Percentiles rank a stretch among this genome's conserved stretches.
Evolutionary conservation across 2,888 invertebrate species (phyloP).

Genomic region (Apomyelois bistriatella): DNA sequence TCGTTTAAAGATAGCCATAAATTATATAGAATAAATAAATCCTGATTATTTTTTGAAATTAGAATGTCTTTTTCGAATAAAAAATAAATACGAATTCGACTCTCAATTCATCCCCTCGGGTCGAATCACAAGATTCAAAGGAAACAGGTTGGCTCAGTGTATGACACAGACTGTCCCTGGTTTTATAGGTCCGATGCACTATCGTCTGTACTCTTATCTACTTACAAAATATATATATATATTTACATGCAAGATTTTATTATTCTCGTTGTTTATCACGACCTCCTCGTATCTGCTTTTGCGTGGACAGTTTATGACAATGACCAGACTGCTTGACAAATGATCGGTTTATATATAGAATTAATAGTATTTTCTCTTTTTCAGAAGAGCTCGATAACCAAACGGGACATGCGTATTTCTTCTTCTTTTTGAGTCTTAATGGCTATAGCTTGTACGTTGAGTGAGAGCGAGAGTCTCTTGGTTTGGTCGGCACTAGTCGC

Average conservation of each 20-base stretch:
- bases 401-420: too few relatives aligned
- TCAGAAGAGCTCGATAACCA: neutral
- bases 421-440: too few relatives aligned
- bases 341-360: neutral
- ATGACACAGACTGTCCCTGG: neutral
- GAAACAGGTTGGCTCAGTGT: neutral
- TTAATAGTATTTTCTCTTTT: neutral
- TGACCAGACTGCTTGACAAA: conserved; percentile 3
- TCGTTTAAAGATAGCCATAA: too few relatives aligned
- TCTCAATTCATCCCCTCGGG: too few relatives aligned
- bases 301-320: neutral
- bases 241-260: conserved; percentile 9
- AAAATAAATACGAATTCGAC: too few relatives aligned
- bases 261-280: neutral
- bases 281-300: neutral
- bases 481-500: too few relatives aligned
- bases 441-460: too few relatives aligned
- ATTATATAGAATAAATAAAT: too few relatives aligned
- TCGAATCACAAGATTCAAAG: conserved; percentile 13
- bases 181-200: conserved; percentile 23
- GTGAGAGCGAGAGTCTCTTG: too few relatives aligned
- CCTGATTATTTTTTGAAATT: too few relatives aligned
- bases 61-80: too few relatives aligned
- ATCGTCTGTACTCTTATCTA: conserved; percentile 19
- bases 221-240: conserved; percentile 18